These are phyloP conservation scores for Cosmorhoe ocellata DNA, from an alignment of 2,888 invertebrate genomes.

Conservation along the genomic window DNA sequence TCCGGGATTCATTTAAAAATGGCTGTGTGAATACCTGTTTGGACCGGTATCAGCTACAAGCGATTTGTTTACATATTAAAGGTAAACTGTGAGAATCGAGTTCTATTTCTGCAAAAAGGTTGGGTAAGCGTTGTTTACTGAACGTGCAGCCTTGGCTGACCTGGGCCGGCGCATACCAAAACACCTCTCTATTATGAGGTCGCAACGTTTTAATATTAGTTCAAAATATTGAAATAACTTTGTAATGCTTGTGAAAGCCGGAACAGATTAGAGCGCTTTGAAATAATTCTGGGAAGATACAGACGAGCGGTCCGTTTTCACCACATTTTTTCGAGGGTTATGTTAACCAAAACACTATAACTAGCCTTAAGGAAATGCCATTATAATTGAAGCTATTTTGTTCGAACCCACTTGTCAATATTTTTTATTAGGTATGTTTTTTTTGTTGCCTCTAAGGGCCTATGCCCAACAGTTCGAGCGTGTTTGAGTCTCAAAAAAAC, in stretches of 20 bases:
- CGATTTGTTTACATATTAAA: slow-evolving; percentile 33
- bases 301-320: too few relatives aligned
- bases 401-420: too few relatives aligned
- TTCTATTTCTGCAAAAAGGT: slow-evolving; percentile 37
- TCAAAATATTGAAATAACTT: slow-evolving; percentile 23
- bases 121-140: slow-evolving; percentile 35
- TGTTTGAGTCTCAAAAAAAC: too few relatives aligned
- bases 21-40: too few relatives aligned
- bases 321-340: too few relatives aligned
- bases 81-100: slow-evolving; percentile 32
- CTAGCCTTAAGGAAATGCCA: too few relatives aligned
- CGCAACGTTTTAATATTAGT: slow-evolving; percentile 27
- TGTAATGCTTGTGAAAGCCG: slow-evolving; percentile 12
- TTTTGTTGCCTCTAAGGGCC: too few relatives aligned
- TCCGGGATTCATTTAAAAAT: too few relatives aligned
- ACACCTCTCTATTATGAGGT: slow-evolving; percentile 35
- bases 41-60: background rate
- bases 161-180: slow-evolving; percentile 32
- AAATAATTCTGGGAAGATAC: background rate
- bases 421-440: too few relatives aligned
- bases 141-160: slow-evolving; percentile 35
- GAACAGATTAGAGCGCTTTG: slow-evolving; percentile 12
- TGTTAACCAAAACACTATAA: too few relatives aligned
- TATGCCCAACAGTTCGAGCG: too few relatives aligned
- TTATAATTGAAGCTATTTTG: too few relatives aligned